Evolutionary conservation across 2,888 invertebrate genomes (phyloP).

Genomic region (Campaea margaritaria): DNA sequence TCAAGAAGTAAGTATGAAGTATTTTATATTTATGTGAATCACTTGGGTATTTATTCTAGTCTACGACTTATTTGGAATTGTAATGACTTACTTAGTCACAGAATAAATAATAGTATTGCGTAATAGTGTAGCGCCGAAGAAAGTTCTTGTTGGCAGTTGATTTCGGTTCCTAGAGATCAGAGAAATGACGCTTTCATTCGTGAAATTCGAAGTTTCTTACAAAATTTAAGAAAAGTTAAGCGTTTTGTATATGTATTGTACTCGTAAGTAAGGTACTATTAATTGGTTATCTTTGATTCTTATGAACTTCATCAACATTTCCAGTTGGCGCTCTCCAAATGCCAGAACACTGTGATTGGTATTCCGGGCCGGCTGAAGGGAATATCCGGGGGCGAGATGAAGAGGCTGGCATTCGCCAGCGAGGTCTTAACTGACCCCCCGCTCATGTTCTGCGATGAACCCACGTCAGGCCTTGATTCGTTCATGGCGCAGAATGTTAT

Average conservation of each 20-base stretch:
- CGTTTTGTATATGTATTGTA: too few species aligned
- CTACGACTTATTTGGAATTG: too few species aligned
- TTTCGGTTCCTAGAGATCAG: too few species aligned
- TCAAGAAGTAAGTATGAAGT: constrained; percentile 87
- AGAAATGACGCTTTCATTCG: too few species aligned
- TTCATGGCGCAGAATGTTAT: constrained; percentile 98
- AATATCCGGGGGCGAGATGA: constrained; percentile 98
- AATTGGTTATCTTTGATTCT: too few species aligned
- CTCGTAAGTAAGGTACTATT: too few species aligned
- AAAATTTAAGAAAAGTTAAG: too few species aligned
- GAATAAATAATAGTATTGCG: too few species aligned
- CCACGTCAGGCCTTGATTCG: constrained; percentile 98
- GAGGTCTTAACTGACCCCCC: constrained; percentile 98
- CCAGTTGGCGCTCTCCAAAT: constrained; percentile 94
- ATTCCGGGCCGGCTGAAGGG: constrained; percentile 94
- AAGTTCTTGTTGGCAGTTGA: too few species aligned
- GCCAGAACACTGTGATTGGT: constrained; percentile 96
- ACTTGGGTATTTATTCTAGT: not conserved
- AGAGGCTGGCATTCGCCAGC: constrained; percentile 97
- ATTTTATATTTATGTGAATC: not conserved
- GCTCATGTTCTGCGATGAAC: constrained; percentile 98
- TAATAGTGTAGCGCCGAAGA: too few species aligned
- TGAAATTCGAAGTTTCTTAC: too few species aligned
- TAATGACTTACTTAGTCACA: too few species aligned
- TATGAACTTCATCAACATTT: constrained; percentile 4